phyloP scores from a whole-genome alignment of 2,888 invertebrate genomes.

The Phytoseiulus persimilis region DNA sequence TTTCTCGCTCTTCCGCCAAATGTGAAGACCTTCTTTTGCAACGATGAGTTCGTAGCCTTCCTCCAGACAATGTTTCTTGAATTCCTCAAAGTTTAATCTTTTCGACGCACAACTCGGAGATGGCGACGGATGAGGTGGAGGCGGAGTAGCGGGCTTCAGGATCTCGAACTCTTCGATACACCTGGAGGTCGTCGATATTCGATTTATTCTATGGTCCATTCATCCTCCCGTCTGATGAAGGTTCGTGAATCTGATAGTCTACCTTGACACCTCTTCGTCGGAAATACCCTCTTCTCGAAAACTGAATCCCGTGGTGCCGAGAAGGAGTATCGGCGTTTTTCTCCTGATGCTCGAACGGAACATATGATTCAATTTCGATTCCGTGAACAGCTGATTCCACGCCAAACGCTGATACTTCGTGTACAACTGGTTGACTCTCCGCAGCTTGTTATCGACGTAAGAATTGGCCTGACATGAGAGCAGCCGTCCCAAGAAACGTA shows the following conservation, averaged over 20 bases:
- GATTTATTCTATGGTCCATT: too few species aligned
- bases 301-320: constrained; percentile 43
- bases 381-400: constrained; percentile 42
- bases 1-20: constrained; percentile 44
- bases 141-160: constrained; percentile 40
- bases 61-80: constrained; percentile 26
- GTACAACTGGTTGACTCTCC: constrained; percentile 44
- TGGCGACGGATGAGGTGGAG: constrained; percentile 17
- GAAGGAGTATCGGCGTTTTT: constrained; percentile 41
- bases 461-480: constrained; percentile 44
- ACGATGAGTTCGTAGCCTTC: constrained; percentile 45
- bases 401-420: constrained; percentile 43
- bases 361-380: constrained; percentile 41
- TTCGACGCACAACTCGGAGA: constrained; percentile 39
- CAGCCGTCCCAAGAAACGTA: constrained; percentile 43
- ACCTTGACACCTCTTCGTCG: constrained; percentile 44
- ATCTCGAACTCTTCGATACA: constrained; percentile 44
- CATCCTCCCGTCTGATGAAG: too few species aligned
- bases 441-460: constrained; percentile 43
- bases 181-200: constrained; percentile 34
- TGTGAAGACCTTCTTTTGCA: constrained; percentile 43
- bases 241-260: background rate
- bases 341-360: constrained; percentile 41
- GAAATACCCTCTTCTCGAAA: constrained; percentile 45
- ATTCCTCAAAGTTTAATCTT: constrained; percentile 39